A percentile compares a stretch with the other conserved stretches of the same genome.
Evolutionary conservation across 2,113 vertebrate species (phyloP).

Genomic region (Poecile atricapillus): DNA sequence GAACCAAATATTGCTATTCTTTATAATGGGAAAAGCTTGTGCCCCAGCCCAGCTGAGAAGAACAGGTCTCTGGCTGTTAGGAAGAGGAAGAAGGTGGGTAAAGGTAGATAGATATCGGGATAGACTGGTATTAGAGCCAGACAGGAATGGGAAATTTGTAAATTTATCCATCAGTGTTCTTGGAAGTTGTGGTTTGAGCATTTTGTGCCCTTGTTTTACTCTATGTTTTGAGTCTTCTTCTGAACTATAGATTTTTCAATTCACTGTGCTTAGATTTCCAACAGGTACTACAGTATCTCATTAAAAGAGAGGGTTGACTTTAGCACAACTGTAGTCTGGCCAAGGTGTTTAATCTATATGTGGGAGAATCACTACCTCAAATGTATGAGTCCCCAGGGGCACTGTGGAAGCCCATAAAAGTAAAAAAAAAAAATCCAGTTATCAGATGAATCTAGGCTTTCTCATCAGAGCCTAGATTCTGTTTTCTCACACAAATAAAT

Average conservation of each 20-base stretch:
- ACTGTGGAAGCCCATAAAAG: neutral
- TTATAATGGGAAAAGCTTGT: neutral
- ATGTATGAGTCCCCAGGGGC: fast-evolving
- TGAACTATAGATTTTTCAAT: neutral
- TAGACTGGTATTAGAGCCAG: neutral
- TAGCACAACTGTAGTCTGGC: neutral
- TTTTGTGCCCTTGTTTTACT: neutral
- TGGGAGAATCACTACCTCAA: neutral
- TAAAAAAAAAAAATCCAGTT: neutral
- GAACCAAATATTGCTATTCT: neutral
- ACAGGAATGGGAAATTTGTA: neutral
- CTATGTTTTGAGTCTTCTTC: neutral
- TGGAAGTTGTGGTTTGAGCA: neutral
- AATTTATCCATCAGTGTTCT: neutral
- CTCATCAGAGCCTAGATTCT: neutral
- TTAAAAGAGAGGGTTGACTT: neutral
- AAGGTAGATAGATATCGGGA: neutral
- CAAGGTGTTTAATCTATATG: neutral
- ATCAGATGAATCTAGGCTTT: neutral
- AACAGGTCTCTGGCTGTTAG: neutral
- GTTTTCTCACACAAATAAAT: neutral
- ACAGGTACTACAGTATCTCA: neutral
- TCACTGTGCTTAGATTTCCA: neutral
- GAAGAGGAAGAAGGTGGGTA: neutral
- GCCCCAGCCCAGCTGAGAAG: neutral